Evolutionary conservation across 2,113 vertebrate genomes (phyloP), one percentile per base, ranked within the genome.

Genomic region (Hymenochirus boettgeri): DNA sequence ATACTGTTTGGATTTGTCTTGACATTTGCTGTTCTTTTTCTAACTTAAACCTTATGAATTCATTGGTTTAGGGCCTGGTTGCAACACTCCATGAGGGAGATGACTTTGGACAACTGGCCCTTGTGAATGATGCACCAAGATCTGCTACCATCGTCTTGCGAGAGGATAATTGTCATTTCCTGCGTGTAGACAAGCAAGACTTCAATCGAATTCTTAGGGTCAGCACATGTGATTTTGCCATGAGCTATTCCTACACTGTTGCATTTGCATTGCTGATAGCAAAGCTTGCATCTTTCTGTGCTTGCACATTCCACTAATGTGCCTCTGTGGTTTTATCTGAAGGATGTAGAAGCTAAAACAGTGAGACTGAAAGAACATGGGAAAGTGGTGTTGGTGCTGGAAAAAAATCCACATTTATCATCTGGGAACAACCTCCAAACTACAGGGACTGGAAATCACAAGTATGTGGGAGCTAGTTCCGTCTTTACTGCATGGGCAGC

Each of bases 301-400:
- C 15, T 35, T 35, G 33, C 33, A 35, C 1, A 42, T 42, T 5
- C 15, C 2, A 13, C 39, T 18, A 42, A 42, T 3, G 15, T 25
- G 13, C n/a, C n/a, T n/a, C n/a, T n/a, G 12, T 24, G 33, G 8
- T 60, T 7, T 37, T 52, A 13, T 18, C 31, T 48, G n/a, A 39
- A 98, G 96, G 96, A 97, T 2, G 92, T 97, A 48, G 95, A 98
- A 69, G 95, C 95, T 0, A 98, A 97, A 70, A 98, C 94, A 1
- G 86, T 98, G 76, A 82, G 94, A 11, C 86, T 98, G 57, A 92
- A 97, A 65, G 96, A 98, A 59, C 96, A 98, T 1, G 93, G 93
- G 2, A 93, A 90, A 74, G 88, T 93, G 18, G 96, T 97, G 19
- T 75, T 98, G 26, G 90, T 97, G 51, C 75, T 98, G 72, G 95